Evolutionary conservation across 2,888 invertebrate genomes (phyloP).

Genomic region (Amiota communis): DNA sequence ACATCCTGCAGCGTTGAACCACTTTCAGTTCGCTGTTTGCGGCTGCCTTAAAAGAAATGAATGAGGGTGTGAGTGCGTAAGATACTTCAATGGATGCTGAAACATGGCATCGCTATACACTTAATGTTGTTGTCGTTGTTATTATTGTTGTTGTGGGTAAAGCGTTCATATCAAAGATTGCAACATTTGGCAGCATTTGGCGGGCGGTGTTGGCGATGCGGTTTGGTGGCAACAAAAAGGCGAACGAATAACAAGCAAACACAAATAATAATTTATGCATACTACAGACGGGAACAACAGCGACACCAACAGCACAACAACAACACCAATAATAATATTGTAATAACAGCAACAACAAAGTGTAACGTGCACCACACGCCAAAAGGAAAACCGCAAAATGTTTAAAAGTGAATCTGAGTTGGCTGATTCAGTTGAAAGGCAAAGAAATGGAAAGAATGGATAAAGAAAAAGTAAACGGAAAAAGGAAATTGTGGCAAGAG

Average conservation of each 20-base stretch:
- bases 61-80: background rate
- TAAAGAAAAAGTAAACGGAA: background rate
- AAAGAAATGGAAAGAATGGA: background rate
- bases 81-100: background rate
- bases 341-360: background rate
- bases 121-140: too few species aligned
- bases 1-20: slow-evolving; percentile 17
- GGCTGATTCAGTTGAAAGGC: slow-evolving; percentile 15
- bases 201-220: slow-evolving; percentile 18
- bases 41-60: slow-evolving; percentile 5
- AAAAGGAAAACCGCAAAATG: slow-evolving; percentile 39
- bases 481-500: slow-evolving; percentile 29
- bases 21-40: slow-evolving; percentile 23
- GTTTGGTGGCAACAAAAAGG: background rate
- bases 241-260: slow-evolving; percentile 2
- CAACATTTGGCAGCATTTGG: slow-evolving; percentile 64
- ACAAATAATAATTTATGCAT: slow-evolving; percentile 30
- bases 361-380: slow-evolving; percentile 28
- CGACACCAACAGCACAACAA: background rate
- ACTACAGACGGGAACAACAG: slow-evolving; percentile 12
- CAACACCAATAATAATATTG: background rate
- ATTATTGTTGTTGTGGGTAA: too few species aligned
- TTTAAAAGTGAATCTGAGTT: slow-evolving; percentile 32
- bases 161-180: background rate
- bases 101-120: too few species aligned